These are phyloP conservation scores for Aegithalos caudatus DNA, from an alignment of 2,113 vertebrate genomes.

Conservation along the genomic window DNA sequence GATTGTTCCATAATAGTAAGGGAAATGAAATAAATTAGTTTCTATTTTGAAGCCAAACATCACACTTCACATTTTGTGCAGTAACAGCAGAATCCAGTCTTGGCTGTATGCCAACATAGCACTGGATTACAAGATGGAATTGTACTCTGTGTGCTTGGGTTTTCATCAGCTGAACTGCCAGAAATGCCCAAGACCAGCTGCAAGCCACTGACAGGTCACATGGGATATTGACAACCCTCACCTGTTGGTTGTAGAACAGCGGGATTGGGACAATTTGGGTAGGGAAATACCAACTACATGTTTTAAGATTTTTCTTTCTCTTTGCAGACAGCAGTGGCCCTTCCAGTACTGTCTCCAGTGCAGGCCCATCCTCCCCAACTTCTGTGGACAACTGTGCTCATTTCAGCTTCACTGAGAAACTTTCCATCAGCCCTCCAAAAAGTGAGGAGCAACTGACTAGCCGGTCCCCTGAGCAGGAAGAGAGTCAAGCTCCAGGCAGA, in stretches of 20 bases:
- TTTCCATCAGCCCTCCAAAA: constrained; percentile 75
- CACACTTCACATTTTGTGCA: not conserved
- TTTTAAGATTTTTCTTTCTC: not conserved
- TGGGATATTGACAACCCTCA: not conserved
- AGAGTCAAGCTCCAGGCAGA: not conserved
- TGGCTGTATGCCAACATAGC: not conserved
- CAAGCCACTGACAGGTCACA: not conserved
- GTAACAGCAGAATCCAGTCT: not conserved
- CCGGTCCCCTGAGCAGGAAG: not conserved
- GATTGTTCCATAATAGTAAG: not conserved
- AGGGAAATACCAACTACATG: not conserved
- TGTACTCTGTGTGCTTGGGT: not conserved
- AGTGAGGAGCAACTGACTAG: constrained; percentile 73
- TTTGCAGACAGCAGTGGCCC: constrained; percentile 95
- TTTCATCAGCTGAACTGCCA: not conserved
- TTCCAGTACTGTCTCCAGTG: constrained; percentile 93
- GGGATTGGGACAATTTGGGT: not conserved
- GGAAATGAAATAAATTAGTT: not conserved
- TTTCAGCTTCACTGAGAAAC: constrained; percentile 89
- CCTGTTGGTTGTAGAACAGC: not conserved
- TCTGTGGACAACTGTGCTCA: constrained; percentile 81
- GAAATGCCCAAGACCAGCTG: not conserved
- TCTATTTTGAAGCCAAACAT: not conserved
- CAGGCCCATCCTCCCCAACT: constrained; percentile 90
- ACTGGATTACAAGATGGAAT: not conserved